phyloP scores from a whole-genome alignment of 2,797 vertebrate genomes.

The Periparus ater region DNA sequence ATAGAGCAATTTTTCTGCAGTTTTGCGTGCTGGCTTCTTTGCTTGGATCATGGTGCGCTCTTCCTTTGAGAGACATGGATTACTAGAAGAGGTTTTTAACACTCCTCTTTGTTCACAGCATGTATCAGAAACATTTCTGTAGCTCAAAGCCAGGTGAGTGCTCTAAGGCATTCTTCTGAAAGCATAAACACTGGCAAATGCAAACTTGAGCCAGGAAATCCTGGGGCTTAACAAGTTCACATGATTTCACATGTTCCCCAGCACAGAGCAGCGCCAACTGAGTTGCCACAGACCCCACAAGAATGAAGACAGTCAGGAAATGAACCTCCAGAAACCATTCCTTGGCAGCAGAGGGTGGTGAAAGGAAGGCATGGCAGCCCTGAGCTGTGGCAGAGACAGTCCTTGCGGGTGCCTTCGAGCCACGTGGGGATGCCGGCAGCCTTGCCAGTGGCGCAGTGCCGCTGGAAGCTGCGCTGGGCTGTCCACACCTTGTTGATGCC shows the following conservation, averaged over 20 bases:
- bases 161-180: neutral
- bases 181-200: neutral
- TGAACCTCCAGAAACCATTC: neutral
- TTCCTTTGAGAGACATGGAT: neutral
- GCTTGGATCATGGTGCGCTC: accelerated
- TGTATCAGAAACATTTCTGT: neutral
- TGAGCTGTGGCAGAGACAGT: neutral
- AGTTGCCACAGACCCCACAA: neutral
- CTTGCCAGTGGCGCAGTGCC: accelerated
- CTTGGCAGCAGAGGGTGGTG: neutral
- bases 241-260: neutral
- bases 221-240: neutral
- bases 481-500: accelerated
- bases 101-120: neutral
- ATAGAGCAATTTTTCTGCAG: accelerated
- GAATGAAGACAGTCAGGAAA: neutral
- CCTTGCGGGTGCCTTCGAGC: neutral
- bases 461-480: accelerated
- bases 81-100: neutral
- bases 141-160: neutral
- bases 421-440: accelerated
- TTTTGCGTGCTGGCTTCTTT: neutral
- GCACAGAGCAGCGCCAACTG: neutral
- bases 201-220: neutral
- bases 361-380: neutral